These are phyloP conservation scores for Leguminivora glycinivorella DNA, from an alignment of 1,140 invertebrate species.

Conservation along the genomic window DNA sequence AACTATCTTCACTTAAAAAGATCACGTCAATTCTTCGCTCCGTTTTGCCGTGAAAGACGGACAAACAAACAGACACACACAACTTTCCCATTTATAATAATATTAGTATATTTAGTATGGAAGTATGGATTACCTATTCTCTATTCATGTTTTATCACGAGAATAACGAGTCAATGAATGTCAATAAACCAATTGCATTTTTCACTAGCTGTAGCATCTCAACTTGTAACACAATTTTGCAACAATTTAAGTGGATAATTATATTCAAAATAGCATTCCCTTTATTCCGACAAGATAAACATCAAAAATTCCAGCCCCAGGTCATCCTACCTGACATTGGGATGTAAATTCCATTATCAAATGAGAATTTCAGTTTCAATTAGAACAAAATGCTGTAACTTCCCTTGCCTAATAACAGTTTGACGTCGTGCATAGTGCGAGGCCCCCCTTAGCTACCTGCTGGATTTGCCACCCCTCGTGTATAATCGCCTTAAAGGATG, in stretches of 20 bases:
- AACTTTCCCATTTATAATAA: no score
- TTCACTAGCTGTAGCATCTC: no score
- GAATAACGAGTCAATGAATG: no score
- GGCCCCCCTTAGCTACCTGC: slow-evolving; percentile 19
- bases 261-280: not conserved
- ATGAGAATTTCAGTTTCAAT: slow-evolving; percentile 51
- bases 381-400: slow-evolving; percentile 43
- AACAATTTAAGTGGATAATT: no score
- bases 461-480: slow-evolving; percentile 15
- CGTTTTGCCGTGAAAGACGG: no score
- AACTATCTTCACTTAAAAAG: no score
- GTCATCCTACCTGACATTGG: slow-evolving; percentile 33
- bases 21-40: no score
- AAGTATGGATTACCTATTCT: no score
- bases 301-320: slow-evolving; percentile 13
- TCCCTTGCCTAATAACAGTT: slow-evolving; percentile 45
- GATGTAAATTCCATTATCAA: slow-evolving; percentile 38
- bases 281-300: not conserved
- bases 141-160: no score
- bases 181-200: no score
- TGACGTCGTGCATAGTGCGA: slow-evolving; percentile 31
- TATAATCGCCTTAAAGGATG: slow-evolving; percentile 22
- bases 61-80: no score
- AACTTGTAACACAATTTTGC: not conserved
- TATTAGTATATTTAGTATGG: no score